Conservation (phyloP, 64 coral and sea anemone species). For the Catalaphyllia jardinei region DNA sequence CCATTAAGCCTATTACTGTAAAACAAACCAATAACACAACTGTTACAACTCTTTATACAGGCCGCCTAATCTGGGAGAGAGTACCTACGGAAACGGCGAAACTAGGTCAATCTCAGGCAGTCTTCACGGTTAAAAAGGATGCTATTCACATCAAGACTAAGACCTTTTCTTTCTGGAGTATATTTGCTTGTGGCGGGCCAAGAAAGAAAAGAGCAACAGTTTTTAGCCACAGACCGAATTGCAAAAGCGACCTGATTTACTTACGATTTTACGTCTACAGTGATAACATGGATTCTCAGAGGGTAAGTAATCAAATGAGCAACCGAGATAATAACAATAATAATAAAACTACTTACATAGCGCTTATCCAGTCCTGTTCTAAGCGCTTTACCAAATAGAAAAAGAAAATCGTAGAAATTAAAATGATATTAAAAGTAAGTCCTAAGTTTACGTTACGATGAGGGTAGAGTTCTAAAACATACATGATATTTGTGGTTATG, state of each 20-base stretch:
- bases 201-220: constrained; percentile 16
- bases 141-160: background rate
- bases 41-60: background rate
- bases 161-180: background rate
- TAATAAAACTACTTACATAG: no score
- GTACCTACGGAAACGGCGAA: background rate
- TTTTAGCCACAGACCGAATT: background rate
- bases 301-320: background rate
- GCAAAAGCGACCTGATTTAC: background rate
- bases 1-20: no score
- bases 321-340: no score
- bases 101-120: background rate
- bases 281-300: constrained; percentile 16
- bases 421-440: no score
- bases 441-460: no score
- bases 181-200: constrained; percentile 12
- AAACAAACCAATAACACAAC: no score
- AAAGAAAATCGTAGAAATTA: no score
- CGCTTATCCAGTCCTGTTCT: no score
- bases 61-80: background rate
- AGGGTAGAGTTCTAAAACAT: background rate
- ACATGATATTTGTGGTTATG: no score
- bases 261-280: constrained; percentile 20
- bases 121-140: constrained; percentile 8
- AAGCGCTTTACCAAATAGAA: no score